Evolutionary conservation across 2,113 vertebrate species (phyloP).

Genomic region (Pelvicachromis taeniatus): DNA sequence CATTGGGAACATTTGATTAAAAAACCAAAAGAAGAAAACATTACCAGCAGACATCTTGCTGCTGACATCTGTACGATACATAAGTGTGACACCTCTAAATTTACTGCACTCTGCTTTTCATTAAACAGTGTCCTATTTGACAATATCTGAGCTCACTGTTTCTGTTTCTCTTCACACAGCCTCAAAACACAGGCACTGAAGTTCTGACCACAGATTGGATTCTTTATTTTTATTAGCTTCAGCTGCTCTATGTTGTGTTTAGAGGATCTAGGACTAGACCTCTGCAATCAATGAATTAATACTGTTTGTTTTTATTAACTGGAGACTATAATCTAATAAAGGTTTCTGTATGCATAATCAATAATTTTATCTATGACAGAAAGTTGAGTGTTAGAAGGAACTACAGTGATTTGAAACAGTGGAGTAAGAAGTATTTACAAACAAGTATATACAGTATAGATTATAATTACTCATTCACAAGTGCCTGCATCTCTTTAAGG

Average conservation of each 20-base stretch:
- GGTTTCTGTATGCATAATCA: neutral
- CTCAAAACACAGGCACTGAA: fast-evolving
- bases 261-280: fast-evolving
- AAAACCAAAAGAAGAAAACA: neutral
- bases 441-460: neutral
- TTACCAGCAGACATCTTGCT: neutral
- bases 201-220: neutral
- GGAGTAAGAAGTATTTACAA: neutral
- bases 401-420: neutral
- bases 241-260: neutral
- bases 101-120: fast-evolving
- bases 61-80: neutral
- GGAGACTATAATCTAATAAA: neutral
- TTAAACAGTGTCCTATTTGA: neutral
- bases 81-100: neutral
- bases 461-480: neutral
- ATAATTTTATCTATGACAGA: neutral
- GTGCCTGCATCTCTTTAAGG: neutral
- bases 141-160: neutral
- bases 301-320: neutral
- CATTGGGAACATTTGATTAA: neutral
- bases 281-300: neutral
- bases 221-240: neutral
- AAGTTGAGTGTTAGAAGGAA: neutral
- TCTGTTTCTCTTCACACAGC: neutral